phyloP scores from a whole-genome alignment of 1,140 invertebrate genomes.

The Homarus americanus region DNA sequence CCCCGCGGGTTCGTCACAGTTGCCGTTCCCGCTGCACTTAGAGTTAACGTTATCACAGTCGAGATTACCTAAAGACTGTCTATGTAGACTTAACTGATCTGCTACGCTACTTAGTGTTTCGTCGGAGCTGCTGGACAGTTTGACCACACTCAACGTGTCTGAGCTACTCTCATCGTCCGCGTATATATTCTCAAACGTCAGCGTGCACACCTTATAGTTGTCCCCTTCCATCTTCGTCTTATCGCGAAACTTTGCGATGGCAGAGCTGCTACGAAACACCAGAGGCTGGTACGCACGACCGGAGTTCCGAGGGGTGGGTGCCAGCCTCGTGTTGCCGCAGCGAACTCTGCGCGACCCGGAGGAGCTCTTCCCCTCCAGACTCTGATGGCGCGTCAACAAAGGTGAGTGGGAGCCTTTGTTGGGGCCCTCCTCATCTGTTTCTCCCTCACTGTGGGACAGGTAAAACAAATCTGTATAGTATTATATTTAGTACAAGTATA shows the following conservation, averaged over 20 bases:
- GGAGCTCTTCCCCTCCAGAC: slow-evolving; percentile 58
- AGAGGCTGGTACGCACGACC: slow-evolving; percentile 64
- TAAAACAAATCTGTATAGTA: too few relatives aligned
- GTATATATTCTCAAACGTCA: slow-evolving; percentile 67
- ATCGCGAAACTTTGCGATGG: slow-evolving; percentile 57
- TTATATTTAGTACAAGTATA: too few relatives aligned
- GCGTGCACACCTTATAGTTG: slow-evolving; percentile 49
- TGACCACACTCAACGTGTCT: slow-evolving; percentile 61
- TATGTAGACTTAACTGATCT: slow-evolving; percentile 46
- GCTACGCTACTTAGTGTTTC: slow-evolving; percentile 55
- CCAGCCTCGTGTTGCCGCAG: slow-evolving; percentile 45
- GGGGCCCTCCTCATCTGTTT: slow-evolving; percentile 63
- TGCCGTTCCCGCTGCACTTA: slow-evolving; percentile 18
- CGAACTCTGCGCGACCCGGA: slow-evolving; percentile 40
- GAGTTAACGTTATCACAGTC: slow-evolving; percentile 54
- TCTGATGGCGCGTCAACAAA: slow-evolving; percentile 61
- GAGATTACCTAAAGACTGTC: slow-evolving; percentile 43
- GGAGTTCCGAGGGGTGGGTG: slow-evolving; percentile 42
- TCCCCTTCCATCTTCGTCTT: slow-evolving; percentile 32
- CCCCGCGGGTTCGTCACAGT: not conserved
- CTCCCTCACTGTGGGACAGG: slow-evolving; percentile 53
- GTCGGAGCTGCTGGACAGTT: slow-evolving; percentile 66
- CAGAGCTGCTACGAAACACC: slow-evolving; percentile 69
- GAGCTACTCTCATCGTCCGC: slow-evolving; percentile 69
- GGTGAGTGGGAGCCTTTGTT: slow-evolving; percentile 63